phyloP scores from a whole-genome alignment of 2,113 vertebrate genomes.

The Uropsilus gracilis region DNA sequence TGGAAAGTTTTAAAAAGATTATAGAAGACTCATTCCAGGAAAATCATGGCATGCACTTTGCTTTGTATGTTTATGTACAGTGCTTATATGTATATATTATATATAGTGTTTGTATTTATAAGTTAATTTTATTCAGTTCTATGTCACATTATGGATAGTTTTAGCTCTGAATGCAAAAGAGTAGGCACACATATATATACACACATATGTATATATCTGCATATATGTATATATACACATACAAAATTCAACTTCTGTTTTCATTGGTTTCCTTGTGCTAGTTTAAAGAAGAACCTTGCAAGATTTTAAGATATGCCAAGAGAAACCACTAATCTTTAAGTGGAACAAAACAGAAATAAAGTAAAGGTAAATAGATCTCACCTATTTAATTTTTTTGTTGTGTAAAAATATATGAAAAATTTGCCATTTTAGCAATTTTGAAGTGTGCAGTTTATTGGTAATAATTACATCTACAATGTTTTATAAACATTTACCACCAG shows the following conservation, averaged over 20 bases:
- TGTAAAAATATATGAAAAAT: neutral
- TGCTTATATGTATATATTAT: neutral
- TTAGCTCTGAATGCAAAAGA: neutral
- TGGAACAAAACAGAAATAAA: neutral
- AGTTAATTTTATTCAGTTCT: conserved; percentile 26
- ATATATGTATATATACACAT: neutral
- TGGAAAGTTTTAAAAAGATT: neutral
- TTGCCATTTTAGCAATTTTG: neutral
- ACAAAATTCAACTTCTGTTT: neutral
- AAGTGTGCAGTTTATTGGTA: neutral
- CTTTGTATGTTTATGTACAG: neutral
- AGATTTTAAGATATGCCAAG: neutral
- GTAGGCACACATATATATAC: no score
- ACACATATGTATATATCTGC: neutral
- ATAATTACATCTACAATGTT: neutral
- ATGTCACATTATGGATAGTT: conserved; percentile 8
- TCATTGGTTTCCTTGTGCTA: neutral
- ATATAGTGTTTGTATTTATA: neutral
- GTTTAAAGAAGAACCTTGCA: neutral
- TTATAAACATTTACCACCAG: neutral
- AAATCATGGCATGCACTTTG: neutral
- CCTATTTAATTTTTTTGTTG: neutral
- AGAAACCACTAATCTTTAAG: neutral
- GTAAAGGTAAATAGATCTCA: neutral
- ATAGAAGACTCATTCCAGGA: neutral